Evolutionary conservation across 2,113 vertebrate species (phyloP).

Genomic region (Scatophagus argus): DNA sequence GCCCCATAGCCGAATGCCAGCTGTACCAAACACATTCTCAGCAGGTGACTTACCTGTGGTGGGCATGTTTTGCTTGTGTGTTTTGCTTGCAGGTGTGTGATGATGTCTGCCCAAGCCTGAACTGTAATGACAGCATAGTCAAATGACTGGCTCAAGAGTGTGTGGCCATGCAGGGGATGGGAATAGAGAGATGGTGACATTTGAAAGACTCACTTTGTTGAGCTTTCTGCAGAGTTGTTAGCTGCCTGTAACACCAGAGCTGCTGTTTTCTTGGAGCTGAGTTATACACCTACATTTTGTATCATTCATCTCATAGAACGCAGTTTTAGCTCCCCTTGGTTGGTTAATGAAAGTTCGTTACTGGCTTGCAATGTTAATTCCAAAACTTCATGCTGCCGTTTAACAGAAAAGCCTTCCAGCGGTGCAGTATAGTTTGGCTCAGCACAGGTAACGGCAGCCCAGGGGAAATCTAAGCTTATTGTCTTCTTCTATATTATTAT

Average conservation of each 20-base stretch:
- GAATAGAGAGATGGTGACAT: conserved; percentile 30
- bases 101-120: conserved; percentile 23
- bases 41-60: conserved; percentile 34
- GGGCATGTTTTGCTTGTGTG: conserved; percentile 26
- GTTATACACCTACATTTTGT: conserved; percentile 12
- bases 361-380: conserved; percentile 43
- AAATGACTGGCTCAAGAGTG: conserved; percentile 32
- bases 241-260: conserved; percentile 8
- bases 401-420: conserved; percentile 42
- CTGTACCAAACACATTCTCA: background rate
- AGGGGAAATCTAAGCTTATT: conserved; percentile 18
- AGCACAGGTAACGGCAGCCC: conserved; percentile 12
- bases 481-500: conserved; percentile 1
- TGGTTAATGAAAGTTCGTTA: conserved; percentile 41
- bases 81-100: conserved; percentile 26
- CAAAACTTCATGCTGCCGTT: conserved; percentile 38
- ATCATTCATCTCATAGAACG: conserved; percentile 36
- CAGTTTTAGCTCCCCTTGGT: conserved; percentile 11
- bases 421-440: conserved; percentile 15
- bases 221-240: conserved; percentile 12
- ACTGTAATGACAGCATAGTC: conserved; percentile 34
- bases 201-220: conserved; percentile 48
- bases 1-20: conserved; percentile 4
- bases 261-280: conserved; percentile 26
- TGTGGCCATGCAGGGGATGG: conserved; percentile 30